Evolutionary conservation across 2,113 vertebrate genomes (phyloP), one percentile per base, ranked within the genome.

Genomic region (Romanogobio albipinnatus): DNA sequence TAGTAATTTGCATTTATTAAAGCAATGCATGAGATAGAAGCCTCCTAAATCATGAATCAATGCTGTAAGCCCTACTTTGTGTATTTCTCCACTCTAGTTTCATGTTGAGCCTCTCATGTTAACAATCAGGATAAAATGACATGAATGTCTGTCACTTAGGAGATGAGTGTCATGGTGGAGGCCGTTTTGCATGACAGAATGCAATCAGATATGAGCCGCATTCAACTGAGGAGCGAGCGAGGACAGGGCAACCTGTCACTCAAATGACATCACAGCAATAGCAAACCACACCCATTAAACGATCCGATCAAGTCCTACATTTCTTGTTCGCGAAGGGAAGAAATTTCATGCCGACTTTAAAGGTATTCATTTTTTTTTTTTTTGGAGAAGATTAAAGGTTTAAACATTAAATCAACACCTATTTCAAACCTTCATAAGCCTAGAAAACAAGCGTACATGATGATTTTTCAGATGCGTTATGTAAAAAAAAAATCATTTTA

Each of bases 1-100:
- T 14, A 78, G 86, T 96, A 92, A 93, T 89, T 9, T 2, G 8
- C 39, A n/a, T 39, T 61, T 6, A 49, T 24, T 75, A 13, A 61
- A 76, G 39, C 33, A 70, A 70, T 70, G 66, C 1, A 68, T 9
- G 39, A 75, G 33, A 19, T 17, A 11, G 36, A 73, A 73, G 36
- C 70, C 33, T 11, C 6, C 76, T 29, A 70, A 17, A 22, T 59
- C 39, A 47, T 3, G 59, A 14, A 43, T 59, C 19, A 10, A 45
- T 45, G 19, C 5, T 47, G 43, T 3, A 13, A 66, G 36, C 8
- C 43, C 49, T 3, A 8, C 39, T 66, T 45, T 79, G 26, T 66
- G 14, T 13, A 33, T 66, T 49, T 14, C 24, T 68, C 45, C 4
- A 36, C 61, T 81, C 24, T 26, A 15, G 45, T 81, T 26, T 68